phyloP scores from a whole-genome alignment of 1,140 invertebrate species.

The Acromyrmex charruanus region DNA sequence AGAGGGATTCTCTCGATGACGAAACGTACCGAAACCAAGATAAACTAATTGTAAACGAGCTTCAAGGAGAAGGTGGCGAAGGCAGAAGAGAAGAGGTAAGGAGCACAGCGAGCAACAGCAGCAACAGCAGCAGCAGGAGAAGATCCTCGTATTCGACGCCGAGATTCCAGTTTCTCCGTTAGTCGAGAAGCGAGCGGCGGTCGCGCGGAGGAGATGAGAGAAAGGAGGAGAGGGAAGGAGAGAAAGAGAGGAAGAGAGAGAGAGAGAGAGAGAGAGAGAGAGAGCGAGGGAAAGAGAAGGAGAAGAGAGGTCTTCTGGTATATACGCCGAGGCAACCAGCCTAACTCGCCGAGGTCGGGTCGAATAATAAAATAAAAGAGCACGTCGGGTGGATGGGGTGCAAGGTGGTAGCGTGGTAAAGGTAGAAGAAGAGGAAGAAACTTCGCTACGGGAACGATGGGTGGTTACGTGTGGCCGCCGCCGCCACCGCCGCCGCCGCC shows the following conservation, averaged over 20 bases:
- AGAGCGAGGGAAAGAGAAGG: no score
- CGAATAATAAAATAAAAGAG: slow-evolving; percentile 79
- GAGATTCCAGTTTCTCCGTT: slow-evolving; percentile 78
- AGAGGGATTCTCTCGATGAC: slow-evolving; percentile 20
- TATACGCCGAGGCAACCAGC: slow-evolving; percentile 64
- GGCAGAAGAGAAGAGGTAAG: slow-evolving; percentile 32
- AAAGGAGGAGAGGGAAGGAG: background rate
- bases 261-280: background rate
- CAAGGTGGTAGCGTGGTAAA: slow-evolving; percentile 77
- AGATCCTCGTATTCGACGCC: slow-evolving; percentile 55
- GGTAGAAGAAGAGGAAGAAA: slow-evolving; percentile 76
- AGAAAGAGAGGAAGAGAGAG: background rate
- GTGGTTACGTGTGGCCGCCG: slow-evolving; percentile 48
- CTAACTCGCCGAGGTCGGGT: slow-evolving; percentile 79
- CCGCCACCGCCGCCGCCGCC: no score
- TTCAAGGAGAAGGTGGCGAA: slow-evolving; percentile 50
- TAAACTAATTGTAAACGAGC: slow-evolving; percentile 67
- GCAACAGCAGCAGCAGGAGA: slow-evolving; percentile 39
- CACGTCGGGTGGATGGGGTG: slow-evolving; percentile 74
- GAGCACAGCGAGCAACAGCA: slow-evolving; percentile 30
- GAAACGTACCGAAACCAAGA: slow-evolving; percentile 28
- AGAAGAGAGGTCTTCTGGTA: slow-evolving; percentile 50
- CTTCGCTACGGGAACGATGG: slow-evolving; percentile 68
- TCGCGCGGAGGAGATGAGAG: slow-evolving; percentile 33
- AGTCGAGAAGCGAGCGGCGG: slow-evolving; percentile 59